Evolutionary conservation across 1,140 invertebrate genomes (phyloP).

Genomic region (Protaetia brevitarsis): DNA sequence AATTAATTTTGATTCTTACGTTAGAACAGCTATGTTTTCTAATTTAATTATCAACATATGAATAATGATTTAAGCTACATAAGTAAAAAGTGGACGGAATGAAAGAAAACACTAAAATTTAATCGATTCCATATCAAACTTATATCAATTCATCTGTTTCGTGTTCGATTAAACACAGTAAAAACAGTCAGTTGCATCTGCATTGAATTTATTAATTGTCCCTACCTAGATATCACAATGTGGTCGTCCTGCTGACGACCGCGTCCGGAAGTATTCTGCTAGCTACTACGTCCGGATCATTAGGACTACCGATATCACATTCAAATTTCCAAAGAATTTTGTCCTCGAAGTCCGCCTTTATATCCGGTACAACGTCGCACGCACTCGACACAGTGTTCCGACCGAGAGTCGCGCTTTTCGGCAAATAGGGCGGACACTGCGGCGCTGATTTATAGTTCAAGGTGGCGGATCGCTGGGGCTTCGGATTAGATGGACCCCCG

Average conservation of each 20-base stretch:
- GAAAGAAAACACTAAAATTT: neutral
- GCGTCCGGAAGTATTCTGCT: slow-evolving; percentile 42
- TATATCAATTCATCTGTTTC: neutral
- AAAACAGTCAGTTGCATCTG: neutral
- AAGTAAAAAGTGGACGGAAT: slow-evolving; percentile 1
- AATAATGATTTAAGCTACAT: too few species aligned
- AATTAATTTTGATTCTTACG: too few species aligned
- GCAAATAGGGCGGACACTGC: slow-evolving; percentile 36
- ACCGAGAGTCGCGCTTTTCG: slow-evolving; percentile 39
- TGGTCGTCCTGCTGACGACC: slow-evolving; percentile 45
- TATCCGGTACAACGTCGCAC: slow-evolving; percentile 38
- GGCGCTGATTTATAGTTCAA: slow-evolving; percentile 42
- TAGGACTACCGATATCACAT: slow-evolving; percentile 45
- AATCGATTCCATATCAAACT: neutral
- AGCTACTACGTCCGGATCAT: slow-evolving; percentile 45
- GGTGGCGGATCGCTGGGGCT: slow-evolving; percentile 38
- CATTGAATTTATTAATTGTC: slow-evolving; percentile 14
- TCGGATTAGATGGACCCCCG: slow-evolving; percentile 44
- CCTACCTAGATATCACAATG: slow-evolving; percentile 45
- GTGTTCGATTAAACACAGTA: neutral
- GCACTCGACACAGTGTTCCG: slow-evolving; percentile 27
- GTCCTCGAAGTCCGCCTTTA: slow-evolving; percentile 33
- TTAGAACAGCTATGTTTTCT: neutral
- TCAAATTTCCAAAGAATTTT: slow-evolving; percentile 49
- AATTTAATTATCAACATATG: slow-evolving; percentile 16